Evolutionary conservation across 2,888 invertebrate genomes (phyloP), one percentile per base, ranked within the genome.

Genomic region (Plusia festucae): DNA sequence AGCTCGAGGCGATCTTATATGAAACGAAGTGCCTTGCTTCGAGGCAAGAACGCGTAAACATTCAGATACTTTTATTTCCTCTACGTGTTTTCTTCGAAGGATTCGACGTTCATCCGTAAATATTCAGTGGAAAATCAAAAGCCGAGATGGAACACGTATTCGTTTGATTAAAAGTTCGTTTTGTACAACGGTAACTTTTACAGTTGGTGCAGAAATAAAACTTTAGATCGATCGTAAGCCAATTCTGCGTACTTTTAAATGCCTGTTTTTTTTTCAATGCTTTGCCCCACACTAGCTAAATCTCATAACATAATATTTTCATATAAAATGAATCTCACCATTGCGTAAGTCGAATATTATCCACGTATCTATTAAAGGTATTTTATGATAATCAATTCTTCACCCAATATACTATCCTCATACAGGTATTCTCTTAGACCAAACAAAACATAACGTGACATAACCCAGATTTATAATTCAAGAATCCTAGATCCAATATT

Each of bases 111-210:
- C 20, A 49, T 20, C 18, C 46, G 46, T 46, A 46, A 46, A 49
- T 49, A 49, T 49, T 49, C 46, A 49, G 11, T 20, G 18, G 18
- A 18, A 49, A 49, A 49, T 49, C 46, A 49, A 49, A 49, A 49
- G 46, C 46, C 20, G 18, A 40, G 18, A 20, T 49, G 11, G 18
- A 49, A 18, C 46, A 49, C 46, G 46, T 49, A 49, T 49, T 49
- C 46, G 46, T 20, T 49, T 49, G 46, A 49, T 49, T 49, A 49
- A 49, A 49, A 49, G 20, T 49, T 20, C 46, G 46, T 20, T 20
- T 49, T 18, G 46, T 20, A 49, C 7, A 49, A 49, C 46, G 46
- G 16, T 46, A 18, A 46, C 46, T 49, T 49, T 49, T 20, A 49
- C 20, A 49, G 20, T 20, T 11, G 11, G 8, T 18, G 20, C 46